Conservation (phyloP, 2,888 invertebrate species). For the Nemurella pictetii region DNA sequence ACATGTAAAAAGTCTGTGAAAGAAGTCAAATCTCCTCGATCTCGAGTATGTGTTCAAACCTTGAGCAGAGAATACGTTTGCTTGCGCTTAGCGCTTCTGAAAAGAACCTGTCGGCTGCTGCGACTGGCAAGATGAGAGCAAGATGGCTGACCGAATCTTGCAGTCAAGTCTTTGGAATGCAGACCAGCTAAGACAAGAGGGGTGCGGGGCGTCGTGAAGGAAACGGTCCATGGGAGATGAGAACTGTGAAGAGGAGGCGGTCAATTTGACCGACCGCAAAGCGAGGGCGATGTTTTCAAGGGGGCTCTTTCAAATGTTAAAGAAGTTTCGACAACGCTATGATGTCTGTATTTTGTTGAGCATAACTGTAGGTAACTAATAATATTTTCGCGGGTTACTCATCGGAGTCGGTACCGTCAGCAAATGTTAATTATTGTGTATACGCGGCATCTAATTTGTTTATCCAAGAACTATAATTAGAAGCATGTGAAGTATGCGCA, state of each 20-base stretch:
- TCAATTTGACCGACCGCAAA: slow-evolving; percentile 1
- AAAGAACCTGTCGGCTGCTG: slow-evolving; percentile 13
- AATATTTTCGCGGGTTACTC: neutral
- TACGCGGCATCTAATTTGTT: neutral
- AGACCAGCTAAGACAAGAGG: slow-evolving; percentile 10
- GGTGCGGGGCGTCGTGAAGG: neutral
- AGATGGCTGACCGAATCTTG: slow-evolving; percentile 21
- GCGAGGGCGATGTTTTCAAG: neutral
- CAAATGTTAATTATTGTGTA: neutral
- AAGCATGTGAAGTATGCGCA: neutral
- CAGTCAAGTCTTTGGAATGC: slow-evolving; percentile 26
- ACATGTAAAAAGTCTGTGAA: neutral
- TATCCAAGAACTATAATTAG: neutral
- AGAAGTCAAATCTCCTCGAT: neutral
- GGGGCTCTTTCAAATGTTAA: neutral
- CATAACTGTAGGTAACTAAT: neutral
- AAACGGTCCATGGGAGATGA: slow-evolving; percentile 5
- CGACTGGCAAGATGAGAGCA: neutral
- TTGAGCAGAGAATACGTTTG: neutral
- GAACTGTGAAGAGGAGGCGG: neutral
- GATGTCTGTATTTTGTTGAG: neutral
- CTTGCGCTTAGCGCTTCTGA: neutral
- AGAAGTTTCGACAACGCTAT: too few relatives aligned
- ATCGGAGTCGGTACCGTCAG: neutral
- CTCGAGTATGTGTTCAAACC: neutral